Percentiles rank a stretch among this genome's conserved stretches.
phyloP scores from a whole-genome alignment of 2,113 vertebrate species.

The Pollachius pollachius region DNA sequence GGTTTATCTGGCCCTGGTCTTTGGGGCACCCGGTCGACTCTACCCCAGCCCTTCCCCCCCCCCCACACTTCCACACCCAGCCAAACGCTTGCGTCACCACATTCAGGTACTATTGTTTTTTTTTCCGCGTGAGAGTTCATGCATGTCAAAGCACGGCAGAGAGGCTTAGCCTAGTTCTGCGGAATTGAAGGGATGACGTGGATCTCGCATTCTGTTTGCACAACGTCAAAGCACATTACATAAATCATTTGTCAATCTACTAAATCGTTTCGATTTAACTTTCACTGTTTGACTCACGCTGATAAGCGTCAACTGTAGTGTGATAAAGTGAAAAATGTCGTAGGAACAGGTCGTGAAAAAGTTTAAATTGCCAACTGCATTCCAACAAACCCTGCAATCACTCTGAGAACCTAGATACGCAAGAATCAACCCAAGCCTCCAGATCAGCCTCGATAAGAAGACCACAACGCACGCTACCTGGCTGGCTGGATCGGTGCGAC shows the following conservation, averaged over 20 bases:
- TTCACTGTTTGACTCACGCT: not conserved
- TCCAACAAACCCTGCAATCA: not conserved
- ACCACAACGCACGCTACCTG: not conserved
- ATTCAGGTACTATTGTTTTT: not conserved
- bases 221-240: not conserved
- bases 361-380: not conserved
- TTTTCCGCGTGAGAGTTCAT: conserved; percentile 6
- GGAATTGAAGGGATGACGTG: too few species aligned
- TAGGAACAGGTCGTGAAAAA: not conserved
- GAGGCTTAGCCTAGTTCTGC: not conserved
- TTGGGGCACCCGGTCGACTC: too few species aligned
- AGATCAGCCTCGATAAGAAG: not conserved
- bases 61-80: too few species aligned
- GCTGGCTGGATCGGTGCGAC: too few species aligned
- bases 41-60: too few species aligned
- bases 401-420: not conserved
- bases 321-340: not conserved
- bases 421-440: not conserved
- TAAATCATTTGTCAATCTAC: not conserved
- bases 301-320: not conserved
- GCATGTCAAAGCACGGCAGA: conserved; percentile 10
- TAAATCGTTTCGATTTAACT: not conserved
- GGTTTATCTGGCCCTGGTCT: too few species aligned
- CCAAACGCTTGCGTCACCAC: too few species aligned
- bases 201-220: not conserved